Evolutionary conservation across 1,140 invertebrate genomes (phyloP), one percentile per base, ranked within the genome.

Genomic region (Helicoverpa zea): DNA sequence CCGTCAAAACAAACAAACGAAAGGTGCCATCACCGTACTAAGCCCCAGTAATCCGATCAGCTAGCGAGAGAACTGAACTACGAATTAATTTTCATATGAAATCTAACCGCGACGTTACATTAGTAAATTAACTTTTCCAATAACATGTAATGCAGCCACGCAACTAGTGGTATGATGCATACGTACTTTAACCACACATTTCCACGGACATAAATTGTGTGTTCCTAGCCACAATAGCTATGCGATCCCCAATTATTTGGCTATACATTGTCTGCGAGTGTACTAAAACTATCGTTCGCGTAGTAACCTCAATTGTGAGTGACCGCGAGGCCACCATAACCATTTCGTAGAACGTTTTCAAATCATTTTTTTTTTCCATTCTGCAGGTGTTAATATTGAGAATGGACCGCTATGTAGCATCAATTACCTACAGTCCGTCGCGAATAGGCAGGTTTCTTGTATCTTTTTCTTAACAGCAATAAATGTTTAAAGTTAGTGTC

Each of bases 371-470:
- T 54, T 54, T 77, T 54, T 54, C 23, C 43, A 68, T 76, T 51
- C 61, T n/a, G 61, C 75, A 77, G 75, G 75, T 77, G 75, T 66
- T 56, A 74, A 43, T 59, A 66, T 66, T 63, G 61, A 72, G 68
- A 72, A 66, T 77, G 61, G 5, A 77, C 75, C 75, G 75, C 75
- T 77, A 77, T 64, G 61, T 77, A 77, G 61, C 75, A 77, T 63
- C 75, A 66, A 77, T 77, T 77, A n/a, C n/a, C n/a, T n/a, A 77
- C 61, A 30, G 47, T 63, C 13, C 75, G 75, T 52, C 66, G 58
- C 74, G 74, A 76, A 63, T 63, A 52, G 58, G 13, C 12, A 14
- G 52, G 29, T 75, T 75, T 74, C n/a, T 52, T 61, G 29, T 61
- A 13, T 73, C 56, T 47, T 51, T 43, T 59, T 29, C 12, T 64